Percentiles rank a stretch among this genome's conserved stretches.
These are phyloP conservation scores for Delichon dasypus DNA, from an alignment of 2,797 vertebrate genomes.

Conservation along the genomic window DNA sequence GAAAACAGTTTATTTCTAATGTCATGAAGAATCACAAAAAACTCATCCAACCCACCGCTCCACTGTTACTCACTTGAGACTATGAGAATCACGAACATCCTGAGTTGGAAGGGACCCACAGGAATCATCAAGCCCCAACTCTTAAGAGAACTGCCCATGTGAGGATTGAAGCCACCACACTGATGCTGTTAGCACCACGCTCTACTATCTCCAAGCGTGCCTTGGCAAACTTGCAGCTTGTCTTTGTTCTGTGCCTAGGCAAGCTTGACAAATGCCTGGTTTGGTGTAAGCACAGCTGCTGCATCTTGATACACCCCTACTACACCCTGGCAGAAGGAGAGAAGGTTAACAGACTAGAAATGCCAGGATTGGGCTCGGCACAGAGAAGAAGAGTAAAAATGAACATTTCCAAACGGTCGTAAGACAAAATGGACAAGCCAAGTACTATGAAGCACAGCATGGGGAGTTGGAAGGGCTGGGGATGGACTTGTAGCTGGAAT, in stretches of 20 bases:
- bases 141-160: neutral
- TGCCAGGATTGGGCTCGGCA: neutral
- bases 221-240: neutral
- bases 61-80: neutral
- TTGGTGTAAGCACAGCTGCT: neutral
- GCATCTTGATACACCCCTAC: neutral
- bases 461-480: neutral
- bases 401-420: neutral
- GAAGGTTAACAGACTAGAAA: neutral
- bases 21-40: neutral
- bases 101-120: neutral
- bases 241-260: neutral
- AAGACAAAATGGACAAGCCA: neutral
- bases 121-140: neutral
- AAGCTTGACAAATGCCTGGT: neutral
- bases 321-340: neutral
- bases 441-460: neutral
- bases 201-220: neutral
- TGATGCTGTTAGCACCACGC: neutral
- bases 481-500: neutral
- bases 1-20: neutral
- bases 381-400: neutral
- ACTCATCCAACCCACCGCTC: neutral
- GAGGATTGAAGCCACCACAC: neutral
- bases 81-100: neutral